Percentiles rank a stretch among this genome's conserved stretches.
Conservation (phyloP, 1,140 invertebrate genomes). For the Fragariocoptes setiger region DNA sequence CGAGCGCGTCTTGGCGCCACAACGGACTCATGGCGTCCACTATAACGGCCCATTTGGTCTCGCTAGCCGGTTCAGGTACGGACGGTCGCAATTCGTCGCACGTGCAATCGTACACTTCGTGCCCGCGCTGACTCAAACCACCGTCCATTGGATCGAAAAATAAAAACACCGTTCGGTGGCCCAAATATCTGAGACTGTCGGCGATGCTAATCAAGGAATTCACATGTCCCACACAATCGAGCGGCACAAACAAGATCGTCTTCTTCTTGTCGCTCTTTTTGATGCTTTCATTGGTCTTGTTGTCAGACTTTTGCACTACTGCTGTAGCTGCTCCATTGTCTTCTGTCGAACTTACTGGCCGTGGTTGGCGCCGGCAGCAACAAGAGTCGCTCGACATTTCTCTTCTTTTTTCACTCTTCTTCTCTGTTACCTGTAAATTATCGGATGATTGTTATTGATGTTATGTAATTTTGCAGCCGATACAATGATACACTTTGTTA, state of each 20-base stretch:
- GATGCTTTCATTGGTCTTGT: too few species aligned
- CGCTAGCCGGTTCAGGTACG: background rate
- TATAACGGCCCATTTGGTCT: background rate
- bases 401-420: too few species aligned
- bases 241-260: constrained; percentile 3
- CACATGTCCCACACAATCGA: constrained; percentile 1
- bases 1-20: background rate
- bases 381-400: too few species aligned
- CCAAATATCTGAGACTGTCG: background rate
- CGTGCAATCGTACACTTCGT: constrained; percentile 3
- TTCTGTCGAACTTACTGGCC: too few species aligned
- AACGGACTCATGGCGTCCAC: background rate
- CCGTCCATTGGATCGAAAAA: background rate
- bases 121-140: background rate
- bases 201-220: constrained; percentile 3
- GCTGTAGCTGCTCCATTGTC: too few species aligned
- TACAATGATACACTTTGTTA: too few species aligned
- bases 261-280: too few species aligned
- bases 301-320: too few species aligned
- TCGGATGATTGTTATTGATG: too few species aligned
- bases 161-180: constrained; percentile 5
- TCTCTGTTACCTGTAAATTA: too few species aligned
- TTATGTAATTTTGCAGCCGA: too few species aligned
- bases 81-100: background rate
- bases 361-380: too few species aligned